Base-by-base conservation (phyloP, 2,797 vertebrate genomes). In the Gallinago stenura region DNA sequence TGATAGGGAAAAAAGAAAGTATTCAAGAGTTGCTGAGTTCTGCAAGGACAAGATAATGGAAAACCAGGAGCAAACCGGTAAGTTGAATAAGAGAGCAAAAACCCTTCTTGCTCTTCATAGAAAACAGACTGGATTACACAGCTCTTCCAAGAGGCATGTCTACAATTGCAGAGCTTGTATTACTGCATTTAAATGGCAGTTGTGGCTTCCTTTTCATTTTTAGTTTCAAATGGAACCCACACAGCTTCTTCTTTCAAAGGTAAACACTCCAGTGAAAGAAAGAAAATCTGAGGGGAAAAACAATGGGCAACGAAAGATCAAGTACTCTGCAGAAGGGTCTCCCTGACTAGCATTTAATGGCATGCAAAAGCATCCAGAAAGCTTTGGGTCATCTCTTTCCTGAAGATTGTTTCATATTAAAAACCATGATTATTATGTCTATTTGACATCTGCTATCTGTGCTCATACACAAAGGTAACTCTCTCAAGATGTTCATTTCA, bases 221-320 rank as follows among this genome's bases (percentile, higher is more conserved):
- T 46, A 60, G 79, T 83, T 77, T 95, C 68, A 87, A 68, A 70
- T 75, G 75, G 57, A 95, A 45, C 45, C 70, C 56, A 75, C 22
- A 76, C 9, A 92, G 35, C 19, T 91, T 4, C 68, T 96, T 58
- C 35, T 80, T 95, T 87, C 75, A 96, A 87, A 89, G 75, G 51
- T 58, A 80, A 92, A 54, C 37, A 57, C 30, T 79, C 41, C 87
- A 73, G 70, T 48, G 56, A 90, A 77, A 91, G 75, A 79, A 45
- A 75, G 56, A 92, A 79, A 95, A 87, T 77, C 51, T 48, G 31
- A 92, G 68, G n/a, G 46, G 62, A 72, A 87, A 89, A 93, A 61
- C 76, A 87, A 82, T 2, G 15, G 68, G 66, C 92, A 91, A 66
- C 15, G 25, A 87, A 87, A 85, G 71, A 89, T 76, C 62, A 89